Evolutionary conservation across 2,797 vertebrate genomes (phyloP).

Genomic region (Synaphobranchus kaupii): DNA sequence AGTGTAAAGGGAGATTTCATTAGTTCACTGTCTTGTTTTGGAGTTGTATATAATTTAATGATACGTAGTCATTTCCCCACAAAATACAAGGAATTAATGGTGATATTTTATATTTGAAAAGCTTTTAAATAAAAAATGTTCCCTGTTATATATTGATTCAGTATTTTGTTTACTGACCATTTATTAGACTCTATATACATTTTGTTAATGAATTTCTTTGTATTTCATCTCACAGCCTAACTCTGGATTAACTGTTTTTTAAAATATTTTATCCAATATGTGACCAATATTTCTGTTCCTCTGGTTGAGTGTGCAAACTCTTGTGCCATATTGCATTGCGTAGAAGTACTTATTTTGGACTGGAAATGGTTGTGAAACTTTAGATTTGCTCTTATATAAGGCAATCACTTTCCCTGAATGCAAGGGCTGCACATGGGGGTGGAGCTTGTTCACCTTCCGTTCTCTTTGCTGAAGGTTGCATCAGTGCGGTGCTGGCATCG

Average conservation of each 20-base stretch:
- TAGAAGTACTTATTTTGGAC: not conserved
- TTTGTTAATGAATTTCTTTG: no score
- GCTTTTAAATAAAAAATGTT: not conserved
- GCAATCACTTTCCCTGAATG: not conserved
- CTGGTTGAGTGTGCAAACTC: not conserved
- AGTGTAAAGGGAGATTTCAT: not conserved
- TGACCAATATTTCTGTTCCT: not conserved
- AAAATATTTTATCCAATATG: not conserved
- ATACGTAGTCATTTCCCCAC: not conserved
- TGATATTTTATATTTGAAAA: not conserved
- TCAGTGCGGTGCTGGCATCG: slow-evolving; percentile 52
- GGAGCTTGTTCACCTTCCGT: slow-evolving; percentile 56
- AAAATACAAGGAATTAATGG: no score
- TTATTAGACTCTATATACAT: not conserved
- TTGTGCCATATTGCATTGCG: not conserved
- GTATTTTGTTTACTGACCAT: not conserved
- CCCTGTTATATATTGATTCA: not conserved
- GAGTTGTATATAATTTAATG: not conserved
- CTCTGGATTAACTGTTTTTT: not conserved
- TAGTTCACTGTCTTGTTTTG: not conserved
- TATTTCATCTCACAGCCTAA: not conserved
- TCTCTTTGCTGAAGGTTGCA: slow-evolving; percentile 51
- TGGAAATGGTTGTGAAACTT: not conserved
- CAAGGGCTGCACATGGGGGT: not conserved
- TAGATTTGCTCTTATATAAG: not conserved